Base-by-base conservation (phyloP, 2,797 vertebrate genomes). In the Lepilemur septentrionalis region DNA sequence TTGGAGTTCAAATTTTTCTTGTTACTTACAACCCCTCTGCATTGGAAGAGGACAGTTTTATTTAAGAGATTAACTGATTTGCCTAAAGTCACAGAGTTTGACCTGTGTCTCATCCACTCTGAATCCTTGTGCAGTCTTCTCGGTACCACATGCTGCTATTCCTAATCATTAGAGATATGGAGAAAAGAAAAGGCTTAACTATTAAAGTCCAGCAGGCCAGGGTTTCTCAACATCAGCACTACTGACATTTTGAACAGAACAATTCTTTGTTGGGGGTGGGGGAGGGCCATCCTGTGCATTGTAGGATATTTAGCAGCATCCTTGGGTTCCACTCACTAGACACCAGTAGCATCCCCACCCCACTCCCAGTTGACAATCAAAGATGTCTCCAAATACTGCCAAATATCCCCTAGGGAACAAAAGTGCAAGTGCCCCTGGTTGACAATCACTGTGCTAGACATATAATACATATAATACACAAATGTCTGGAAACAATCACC, bases 11-110 rank as follows among this genome's bases (percentile, higher is more conserved):
- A 75, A 88, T 88, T 72, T 69, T 93, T 65, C 55, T 86, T 59
- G 75, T 83, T 91, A 82, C 48, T 89, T 90, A 93, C 25, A 92
- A 97, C 63, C 28, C 28, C 48, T 83, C 46, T 35, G 52, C 35
- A n/a, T 20, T 83, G 18, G 28, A 91, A 96, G 23, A 32, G 9
- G 20, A 30, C 15, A 89, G 28, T 72, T 96, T 85, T 73, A 63
- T 61, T 83, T 78, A 89, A 94, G 28, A 93, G 72, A 94, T 59
- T 30, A 81, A 82, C 41, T 86, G 18, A 59, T 84, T 61, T 61
- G 72, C 50, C 50, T 48, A 7, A 92, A 90, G 46, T 87, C 70
- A 79, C 30, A 89, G 55, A 70, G 23, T 63, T 48, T 95, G 92
- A 82, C 22, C 32, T 72, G 57, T 41, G 35, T 86, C 43, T 93